Base-by-base conservation (phyloP, 2,888 invertebrate species). In the Phortica magna region DNA sequence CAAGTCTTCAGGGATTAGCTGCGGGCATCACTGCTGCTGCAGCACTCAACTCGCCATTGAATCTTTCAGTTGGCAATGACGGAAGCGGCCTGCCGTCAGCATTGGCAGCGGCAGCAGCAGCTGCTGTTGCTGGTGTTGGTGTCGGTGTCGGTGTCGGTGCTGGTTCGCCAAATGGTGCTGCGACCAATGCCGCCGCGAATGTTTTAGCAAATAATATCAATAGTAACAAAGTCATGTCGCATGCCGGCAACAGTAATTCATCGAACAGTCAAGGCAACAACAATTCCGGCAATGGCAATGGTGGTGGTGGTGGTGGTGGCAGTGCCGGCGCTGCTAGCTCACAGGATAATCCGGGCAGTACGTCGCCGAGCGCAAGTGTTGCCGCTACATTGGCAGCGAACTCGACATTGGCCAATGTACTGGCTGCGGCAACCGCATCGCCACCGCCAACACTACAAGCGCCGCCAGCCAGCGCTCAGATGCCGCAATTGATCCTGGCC, bases 401-500 rank as follows among this genome's bases (percentile, higher is more conserved):
- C 68, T 87, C 87, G 17, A 86, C 90, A 75, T 80, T 90, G 81
- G 90, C 91, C 68, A 90, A 89, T 87, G 89, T 90, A 71, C 81
- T 90, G 76, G 90, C 91, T 73, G 90, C 90, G 64, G 89, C 90
- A 41, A 89, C 89, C 70, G 88, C 88, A 75, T 89, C 91, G 78
- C 94, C 92, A 93, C 91, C 91, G 77, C 90, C 91, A 73, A 82
- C 87, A 73, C 79, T 90, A 22, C 89, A 89, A 75, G 83, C 91
- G 76, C 89, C 90, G 67, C 85, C 89, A 78, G 85, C 90, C 64
- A 90, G 91, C 81, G 87, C 90, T 74, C 92, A 92, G 88, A 96
- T 98, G 95, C 98, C 98, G 78, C 98, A 98, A 93, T 95, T 98
- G 87, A 96, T 98, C 90, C 93, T 98, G 84, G 97, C 97, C 79